Conservation (phyloP, 2,797 vertebrate genomes). For the Huso huso region DNA sequence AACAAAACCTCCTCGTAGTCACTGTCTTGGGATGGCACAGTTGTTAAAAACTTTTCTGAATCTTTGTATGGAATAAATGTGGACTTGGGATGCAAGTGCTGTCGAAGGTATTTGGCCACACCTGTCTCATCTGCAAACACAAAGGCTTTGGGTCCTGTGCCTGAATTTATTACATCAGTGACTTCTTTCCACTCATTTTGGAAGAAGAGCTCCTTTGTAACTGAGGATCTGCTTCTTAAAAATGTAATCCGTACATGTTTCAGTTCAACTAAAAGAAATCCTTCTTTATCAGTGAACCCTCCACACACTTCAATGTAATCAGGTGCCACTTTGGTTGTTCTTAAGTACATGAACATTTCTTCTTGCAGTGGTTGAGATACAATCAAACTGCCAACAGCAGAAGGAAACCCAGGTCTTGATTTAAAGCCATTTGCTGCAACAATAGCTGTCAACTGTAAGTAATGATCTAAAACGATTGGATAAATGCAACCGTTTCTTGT, state of each 20-base stretch:
- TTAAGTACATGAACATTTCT: slow-evolving; percentile 73
- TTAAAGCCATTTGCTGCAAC: slow-evolving; percentile 36
- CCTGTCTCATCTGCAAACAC: too few species aligned
- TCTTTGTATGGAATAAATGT: too few species aligned
- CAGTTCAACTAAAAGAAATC: slow-evolving; percentile 65
- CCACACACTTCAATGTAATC: slow-evolving; percentile 71
- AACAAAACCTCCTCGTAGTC: too few species aligned
- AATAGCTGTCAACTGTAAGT: slow-evolving; percentile 69
- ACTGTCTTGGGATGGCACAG: too few species aligned
- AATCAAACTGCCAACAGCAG: slow-evolving; percentile 57
- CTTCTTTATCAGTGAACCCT: slow-evolving; percentile 63
- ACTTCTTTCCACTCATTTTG: slow-evolving; percentile 55
- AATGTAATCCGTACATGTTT: slow-evolving; percentile 60
- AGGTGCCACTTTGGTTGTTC: slow-evolving; percentile 46
- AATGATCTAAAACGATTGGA: slow-evolving; percentile 74
- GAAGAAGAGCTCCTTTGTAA: slow-evolving; percentile 55
- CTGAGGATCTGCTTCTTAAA: slow-evolving; percentile 36
- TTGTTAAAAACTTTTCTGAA: too few species aligned
- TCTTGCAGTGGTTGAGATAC: slow-evolving; percentile 58
- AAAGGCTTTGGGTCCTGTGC: slow-evolving; percentile 49
- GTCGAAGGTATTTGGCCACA: too few species aligned
- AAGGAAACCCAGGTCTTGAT: slow-evolving; percentile 61
- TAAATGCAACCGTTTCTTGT: slow-evolving; percentile 55
- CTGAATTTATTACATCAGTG: slow-evolving; percentile 14
- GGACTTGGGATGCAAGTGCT: too few species aligned